Evolutionary conservation across 2,888 invertebrate species (phyloP), one percentile per base, ranked within the genome.

Genomic region (Deilephila porcellus): DNA sequence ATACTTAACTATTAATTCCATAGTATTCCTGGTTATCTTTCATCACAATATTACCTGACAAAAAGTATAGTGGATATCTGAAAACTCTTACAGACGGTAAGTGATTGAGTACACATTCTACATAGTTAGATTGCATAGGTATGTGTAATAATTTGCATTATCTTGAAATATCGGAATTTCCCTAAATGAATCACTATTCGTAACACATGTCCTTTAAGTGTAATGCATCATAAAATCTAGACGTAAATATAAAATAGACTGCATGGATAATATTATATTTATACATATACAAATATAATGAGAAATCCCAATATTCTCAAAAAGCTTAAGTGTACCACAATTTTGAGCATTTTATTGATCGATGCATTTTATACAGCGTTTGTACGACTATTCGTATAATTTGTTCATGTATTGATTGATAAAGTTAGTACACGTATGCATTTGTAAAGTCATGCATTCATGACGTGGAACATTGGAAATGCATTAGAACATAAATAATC

Each of bases 381-480:
- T 45, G 45, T n/a, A 19, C n/a, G n/a, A 5, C 11, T 45, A 3
- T 14, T 14, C 45, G 1, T 45, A 45, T 14, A 11, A 45, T 45
- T 45, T 19, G 37, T n/a, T 73, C 32, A 70, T 37, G 8, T 14
- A 59, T 59, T 60, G 19, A 11, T 37, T 25, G 25, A 25, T 25
- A 25, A 25, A 25, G 25, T 45, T 45, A 3, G 45, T 14, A 14
- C 4, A 45, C 45, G 14, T 45, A 45, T 14, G 14, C 45, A 45
- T 45, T 45, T 19, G 37, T n/a, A 64, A 63, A 19, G 75, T 73
- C 32, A 70, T 37, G 19, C 20, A 59, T 59, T 60, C 25, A 11
- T 37, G 32, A 53, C 62, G 32, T 59, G 25, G 59, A 32, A 73
- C 70, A 77, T 71, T 82, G 83, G 80, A 78, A 71, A 72, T 67